Evolutionary conservation across 2,113 vertebrate species (phyloP), one percentile per base, ranked within the genome.

Genomic region (Xenopus borealis): DNA sequence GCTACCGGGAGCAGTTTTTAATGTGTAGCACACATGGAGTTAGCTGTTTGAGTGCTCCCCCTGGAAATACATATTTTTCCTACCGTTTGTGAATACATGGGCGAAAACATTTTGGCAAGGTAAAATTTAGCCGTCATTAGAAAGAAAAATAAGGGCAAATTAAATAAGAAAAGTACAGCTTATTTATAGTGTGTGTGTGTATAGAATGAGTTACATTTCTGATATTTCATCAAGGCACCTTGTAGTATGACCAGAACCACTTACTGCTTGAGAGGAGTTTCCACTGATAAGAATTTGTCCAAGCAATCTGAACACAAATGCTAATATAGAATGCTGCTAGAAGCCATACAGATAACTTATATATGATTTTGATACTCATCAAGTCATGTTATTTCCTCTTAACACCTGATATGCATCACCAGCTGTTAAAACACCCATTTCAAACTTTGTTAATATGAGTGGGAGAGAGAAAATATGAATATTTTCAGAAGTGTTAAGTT

Each of bases 191-290:
- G 12, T 27, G 1, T 1, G 3, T 3, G 33, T 40, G 80, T 86
- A 71, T 68, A 84, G 87, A 88, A 9, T 10, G 80, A 81, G 80
- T 82, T 79, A 19, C 81, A 67, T 82, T 89, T 74, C 80, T 88
- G 85, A 90, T 88, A 82, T 90, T 90, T 87, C 78, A 78, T 52
- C 80, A 79, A 86, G 88, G 86, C 83, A 84, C 87, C 79, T 57
- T 82, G 83, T 81, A 83, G 80, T 83, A 86, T 86, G 87, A 84
- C 59, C 64, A 81, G 82, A 81, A 80, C 89, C 88, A 86, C 72
- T 87, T 80, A 89, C 81, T 87, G 86, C 82, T 91, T 91, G 86
- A 87, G 89, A 83, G 87, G 89, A 89, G 87, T 89, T 83, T 86
- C 73, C 81, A 80, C 83, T 87, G 85, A 88, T 88, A 84, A 12